phyloP scores from a whole-genome alignment of 2,888 invertebrate genomes.

The Thumatha senex region DNA sequence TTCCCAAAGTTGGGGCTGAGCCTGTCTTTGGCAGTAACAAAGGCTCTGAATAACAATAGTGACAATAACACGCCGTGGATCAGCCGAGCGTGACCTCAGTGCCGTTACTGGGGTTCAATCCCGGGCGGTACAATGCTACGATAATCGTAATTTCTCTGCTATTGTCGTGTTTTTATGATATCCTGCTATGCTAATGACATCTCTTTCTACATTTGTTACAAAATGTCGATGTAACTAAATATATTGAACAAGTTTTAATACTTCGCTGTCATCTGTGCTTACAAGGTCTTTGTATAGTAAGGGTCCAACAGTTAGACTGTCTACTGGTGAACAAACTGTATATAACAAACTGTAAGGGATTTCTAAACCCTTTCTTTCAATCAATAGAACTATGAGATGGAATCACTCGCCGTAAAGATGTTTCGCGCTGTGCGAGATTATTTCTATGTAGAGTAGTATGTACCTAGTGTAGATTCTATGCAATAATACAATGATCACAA shows the following conservation, averaged over 20 bases:
- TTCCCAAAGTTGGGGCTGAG: background rate
- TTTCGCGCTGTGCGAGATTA: no score
- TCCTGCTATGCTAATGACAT: background rate
- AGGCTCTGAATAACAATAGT: constrained; percentile 1
- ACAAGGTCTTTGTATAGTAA: no score
- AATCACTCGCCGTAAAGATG: no score
- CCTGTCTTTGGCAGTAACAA: background rate
- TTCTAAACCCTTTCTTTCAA: no score
- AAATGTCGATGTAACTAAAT: background rate
- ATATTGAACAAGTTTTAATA: background rate
- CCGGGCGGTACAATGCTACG: constrained; percentile 20
- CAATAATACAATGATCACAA: no score
- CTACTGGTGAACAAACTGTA: no score
- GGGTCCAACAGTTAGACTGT: no score
- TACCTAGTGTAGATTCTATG: no score
- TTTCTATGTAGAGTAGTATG: no score
- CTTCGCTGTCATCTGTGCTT: no score
- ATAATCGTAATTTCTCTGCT: constrained; percentile 27
- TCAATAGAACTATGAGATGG: no score
- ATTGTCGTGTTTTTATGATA: constrained; percentile 19
- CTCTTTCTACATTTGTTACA: background rate
- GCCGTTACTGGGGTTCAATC: constrained; percentile 12
- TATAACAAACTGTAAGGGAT: no score
- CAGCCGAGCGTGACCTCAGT: constrained; percentile 16
- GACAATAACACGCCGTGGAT: background rate